Evolutionary conservation across 1,140 invertebrate species (phyloP).

Genomic region (Stegodyphus dumicola): DNA sequence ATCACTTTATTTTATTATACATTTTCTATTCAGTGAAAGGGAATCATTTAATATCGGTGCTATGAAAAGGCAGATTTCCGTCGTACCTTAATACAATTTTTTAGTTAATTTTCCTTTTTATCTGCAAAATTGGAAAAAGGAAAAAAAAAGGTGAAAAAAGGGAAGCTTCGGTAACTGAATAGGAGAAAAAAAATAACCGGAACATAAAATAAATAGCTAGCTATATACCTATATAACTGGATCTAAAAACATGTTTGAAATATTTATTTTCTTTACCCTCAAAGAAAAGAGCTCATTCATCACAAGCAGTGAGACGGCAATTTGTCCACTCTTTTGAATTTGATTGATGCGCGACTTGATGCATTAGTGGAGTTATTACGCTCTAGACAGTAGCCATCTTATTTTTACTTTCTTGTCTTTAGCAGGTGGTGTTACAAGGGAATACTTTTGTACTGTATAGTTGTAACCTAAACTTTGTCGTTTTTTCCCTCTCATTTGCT

Average conservation of each 20-base stretch:
- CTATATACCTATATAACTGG: background rate
- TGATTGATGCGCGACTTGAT: slow-evolving; percentile 23
- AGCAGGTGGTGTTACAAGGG: background rate
- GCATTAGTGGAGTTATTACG: background rate
- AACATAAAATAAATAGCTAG: background rate
- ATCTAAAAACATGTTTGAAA: background rate
- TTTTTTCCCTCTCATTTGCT: too few relatives aligned
- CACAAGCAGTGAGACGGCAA: background rate
- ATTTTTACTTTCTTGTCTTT: too few relatives aligned
- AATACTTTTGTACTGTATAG: background rate
- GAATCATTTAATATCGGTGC: too few relatives aligned
- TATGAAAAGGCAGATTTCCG: too few relatives aligned
- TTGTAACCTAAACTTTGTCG: too few relatives aligned
- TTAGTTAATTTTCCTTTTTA: too few relatives aligned
- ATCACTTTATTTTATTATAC: too few relatives aligned
- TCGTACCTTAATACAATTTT: too few relatives aligned
- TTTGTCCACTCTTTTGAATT: slow-evolving; percentile 34
- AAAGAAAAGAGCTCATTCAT: slow-evolving; percentile 11
- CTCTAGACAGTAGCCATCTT: background rate
- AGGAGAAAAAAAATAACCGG: background rate
- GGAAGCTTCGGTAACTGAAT: background rate
- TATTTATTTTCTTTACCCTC: background rate
- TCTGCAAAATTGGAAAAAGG: too few relatives aligned
- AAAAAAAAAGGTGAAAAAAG: too few relatives aligned
- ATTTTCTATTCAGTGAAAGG: too few relatives aligned